phyloP scores from a whole-genome alignment of 2,888 invertebrate genomes.

The Perdita meconis region DNA sequence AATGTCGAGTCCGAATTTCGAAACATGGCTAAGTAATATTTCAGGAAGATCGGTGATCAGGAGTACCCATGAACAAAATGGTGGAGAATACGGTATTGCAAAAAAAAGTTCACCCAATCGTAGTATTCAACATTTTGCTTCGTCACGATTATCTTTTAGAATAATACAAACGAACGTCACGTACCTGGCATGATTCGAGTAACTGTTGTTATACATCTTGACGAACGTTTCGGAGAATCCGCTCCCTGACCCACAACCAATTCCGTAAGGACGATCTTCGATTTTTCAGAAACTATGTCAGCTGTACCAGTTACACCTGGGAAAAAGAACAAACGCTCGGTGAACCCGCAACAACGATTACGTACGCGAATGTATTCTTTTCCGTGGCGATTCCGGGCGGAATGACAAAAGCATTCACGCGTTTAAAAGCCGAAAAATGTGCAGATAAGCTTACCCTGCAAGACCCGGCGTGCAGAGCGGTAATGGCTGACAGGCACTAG shows the following conservation, averaged over 20 bases:
- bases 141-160: background rate
- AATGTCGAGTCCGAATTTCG: background rate
- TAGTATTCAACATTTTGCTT: background rate
- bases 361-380: background rate
- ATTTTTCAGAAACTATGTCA: constrained; percentile 68
- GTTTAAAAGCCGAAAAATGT: background rate
- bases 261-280: constrained; percentile 55
- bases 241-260: constrained; percentile 42
- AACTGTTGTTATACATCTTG: constrained; percentile 81
- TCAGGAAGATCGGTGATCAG: constrained; percentile 1
- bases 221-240: constrained; percentile 59
- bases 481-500: constrained; percentile 82
- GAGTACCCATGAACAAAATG: constrained; percentile 68
- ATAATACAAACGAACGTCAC: constrained; percentile 50
- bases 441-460: constrained; percentile 56
- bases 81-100: constrained; percentile 53
- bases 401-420: constrained; percentile 11
- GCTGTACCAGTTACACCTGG: constrained; percentile 78
- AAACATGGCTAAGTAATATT: background rate
- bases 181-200: constrained; percentile 81
- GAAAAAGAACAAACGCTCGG: constrained; percentile 55
- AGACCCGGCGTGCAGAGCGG: constrained; percentile 82
- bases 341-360: background rate
- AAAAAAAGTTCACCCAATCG: constrained; percentile 4
- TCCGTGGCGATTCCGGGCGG: background rate